Evolutionary conservation across 2,888 invertebrate genomes (phyloP).

Genomic region (Eulithis testata): DNA sequence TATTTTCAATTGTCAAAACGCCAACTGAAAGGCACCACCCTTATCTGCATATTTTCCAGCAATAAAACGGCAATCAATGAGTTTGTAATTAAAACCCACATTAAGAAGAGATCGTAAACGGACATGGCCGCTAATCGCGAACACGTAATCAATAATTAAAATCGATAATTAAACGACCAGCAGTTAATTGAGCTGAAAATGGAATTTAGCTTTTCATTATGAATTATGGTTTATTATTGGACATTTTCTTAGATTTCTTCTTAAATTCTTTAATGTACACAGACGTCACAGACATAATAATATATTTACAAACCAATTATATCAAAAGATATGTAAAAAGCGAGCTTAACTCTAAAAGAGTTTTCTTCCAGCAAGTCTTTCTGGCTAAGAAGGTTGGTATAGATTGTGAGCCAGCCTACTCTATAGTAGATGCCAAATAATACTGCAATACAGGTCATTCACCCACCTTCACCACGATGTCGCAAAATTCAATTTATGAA

Average conservation of each 20-base stretch:
- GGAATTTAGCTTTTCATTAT: slow-evolving; percentile 64
- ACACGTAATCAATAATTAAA: slow-evolving; percentile 82
- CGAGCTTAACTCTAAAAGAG: no score
- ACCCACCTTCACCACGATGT: no score
- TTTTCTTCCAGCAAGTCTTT: no score
- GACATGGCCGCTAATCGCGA: slow-evolving; percentile 80
- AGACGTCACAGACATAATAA: no score
- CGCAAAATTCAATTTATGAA: no score
- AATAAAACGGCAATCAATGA: slow-evolving; percentile 69
- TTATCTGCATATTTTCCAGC: slow-evolving; percentile 35
- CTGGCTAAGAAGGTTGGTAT: no score
- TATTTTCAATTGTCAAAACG: slow-evolving; percentile 2
- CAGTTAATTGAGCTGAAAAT: slow-evolving; percentile 81
- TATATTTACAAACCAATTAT: no score
- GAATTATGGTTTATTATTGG: slow-evolving; percentile 14
- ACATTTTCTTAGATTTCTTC: slow-evolving; percentile 5
- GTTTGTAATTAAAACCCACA: slow-evolving; percentile 73
- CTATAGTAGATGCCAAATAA: no score
- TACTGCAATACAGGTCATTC: no score
- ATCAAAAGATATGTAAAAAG: no score
- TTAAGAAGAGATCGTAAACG: slow-evolving; percentile 71
- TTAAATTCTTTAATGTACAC: no score
- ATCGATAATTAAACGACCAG: slow-evolving; percentile 76
- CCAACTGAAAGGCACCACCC: neutral
- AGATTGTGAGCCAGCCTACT: no score